Percentiles rank a stretch among this genome's conserved stretches.
phyloP scores from a whole-genome alignment of 2,113 vertebrate genomes.

The Ammodytes dubius region DNA sequence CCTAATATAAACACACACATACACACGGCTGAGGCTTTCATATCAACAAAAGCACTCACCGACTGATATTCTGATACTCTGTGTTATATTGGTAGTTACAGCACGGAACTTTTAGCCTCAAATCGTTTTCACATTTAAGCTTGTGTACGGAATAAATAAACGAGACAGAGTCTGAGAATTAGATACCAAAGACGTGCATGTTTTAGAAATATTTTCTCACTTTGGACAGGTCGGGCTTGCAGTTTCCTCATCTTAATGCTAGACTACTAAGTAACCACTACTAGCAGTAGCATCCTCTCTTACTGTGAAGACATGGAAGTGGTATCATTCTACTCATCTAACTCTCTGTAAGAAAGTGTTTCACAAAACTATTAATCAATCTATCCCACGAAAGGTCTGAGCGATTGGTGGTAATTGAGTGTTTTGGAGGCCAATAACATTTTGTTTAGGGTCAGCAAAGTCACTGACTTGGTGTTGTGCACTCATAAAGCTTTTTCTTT shows the following conservation, averaged over 20 bases:
- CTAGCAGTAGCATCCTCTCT: neutral
- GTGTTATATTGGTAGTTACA: too few relatives aligned
- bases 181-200: too few relatives aligned
- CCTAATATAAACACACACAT: neutral
- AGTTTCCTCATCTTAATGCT: too few relatives aligned
- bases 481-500: conserved; percentile 42
- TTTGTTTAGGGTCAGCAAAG: conserved; percentile 22
- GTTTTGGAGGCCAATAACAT: neutral
- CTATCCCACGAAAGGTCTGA: neutral
- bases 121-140: too few relatives aligned
- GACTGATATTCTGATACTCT: neutral
- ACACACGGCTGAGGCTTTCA: neutral
- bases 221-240: neutral
- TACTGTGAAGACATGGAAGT: neutral
- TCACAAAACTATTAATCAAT: neutral
- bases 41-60: neutral
- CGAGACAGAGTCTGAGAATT: neutral
- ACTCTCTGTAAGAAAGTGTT: neutral
- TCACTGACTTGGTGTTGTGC: conserved; percentile 15
- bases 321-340: neutral
- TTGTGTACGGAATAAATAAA: too few relatives aligned
- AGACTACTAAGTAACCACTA: neutral
- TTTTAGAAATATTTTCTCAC: too few relatives aligned
- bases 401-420: neutral
- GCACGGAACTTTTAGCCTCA: too few relatives aligned